Conservation (phyloP, 2,888 invertebrate species). For the Cheilosia urbana region DNA sequence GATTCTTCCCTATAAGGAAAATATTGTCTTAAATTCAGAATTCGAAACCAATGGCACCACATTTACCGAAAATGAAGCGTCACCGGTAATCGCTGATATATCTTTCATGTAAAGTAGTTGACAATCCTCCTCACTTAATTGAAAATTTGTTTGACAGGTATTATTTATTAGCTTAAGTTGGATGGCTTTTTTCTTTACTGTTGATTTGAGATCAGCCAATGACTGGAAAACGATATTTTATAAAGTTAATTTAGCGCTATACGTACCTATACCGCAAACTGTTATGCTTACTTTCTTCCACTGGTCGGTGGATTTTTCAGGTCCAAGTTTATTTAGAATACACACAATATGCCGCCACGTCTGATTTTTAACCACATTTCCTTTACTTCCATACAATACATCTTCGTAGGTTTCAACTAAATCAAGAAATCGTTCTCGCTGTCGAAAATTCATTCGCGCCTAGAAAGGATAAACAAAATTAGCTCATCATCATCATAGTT, state of each 20-base stretch:
- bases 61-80: not conserved
- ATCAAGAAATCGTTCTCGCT: constrained; percentile 22
- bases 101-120: constrained; percentile 15
- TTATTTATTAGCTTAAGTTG: not conserved
- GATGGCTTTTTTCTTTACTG: constrained; percentile 15
- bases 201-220: constrained; percentile 25
- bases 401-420: constrained; percentile 18
- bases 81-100: not conserved
- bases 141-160: not conserved
- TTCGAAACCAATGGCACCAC: not conserved
- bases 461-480: not conserved
- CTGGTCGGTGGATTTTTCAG: constrained; percentile 11
- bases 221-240: not conserved
- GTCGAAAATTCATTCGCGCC: constrained; percentile 13
- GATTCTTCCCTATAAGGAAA: not conserved
- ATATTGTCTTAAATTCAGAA: not conserved
- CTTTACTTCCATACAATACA: not conserved
- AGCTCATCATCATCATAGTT: too few relatives aligned
- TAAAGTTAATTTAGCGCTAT: not conserved
- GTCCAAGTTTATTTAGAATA: constrained; percentile 14
- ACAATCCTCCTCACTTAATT: constrained; percentile 30
- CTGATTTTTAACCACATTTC: not conserved
- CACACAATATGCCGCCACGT: constrained; percentile 7
- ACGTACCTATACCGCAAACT: not conserved
- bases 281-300: constrained; percentile 16